Conservation (phyloP, 2,797 vertebrate species). For the Otus scops region DNA sequence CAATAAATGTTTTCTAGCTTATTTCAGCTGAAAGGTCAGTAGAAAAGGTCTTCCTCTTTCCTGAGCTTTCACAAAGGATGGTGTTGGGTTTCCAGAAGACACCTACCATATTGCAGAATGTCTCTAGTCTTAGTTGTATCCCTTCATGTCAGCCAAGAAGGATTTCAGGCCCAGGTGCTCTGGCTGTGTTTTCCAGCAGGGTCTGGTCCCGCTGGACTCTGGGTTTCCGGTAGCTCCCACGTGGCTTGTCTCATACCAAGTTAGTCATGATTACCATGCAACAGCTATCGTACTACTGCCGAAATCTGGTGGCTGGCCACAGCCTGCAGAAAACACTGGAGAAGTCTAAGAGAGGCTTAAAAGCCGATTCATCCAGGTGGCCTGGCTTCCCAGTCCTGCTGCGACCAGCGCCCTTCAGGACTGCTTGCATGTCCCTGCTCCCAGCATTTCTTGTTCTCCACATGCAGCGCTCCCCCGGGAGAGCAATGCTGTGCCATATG, state of each 20-base stretch:
- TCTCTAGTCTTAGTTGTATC: background rate
- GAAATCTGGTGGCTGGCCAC: background rate
- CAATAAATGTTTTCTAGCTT: constrained; percentile 37
- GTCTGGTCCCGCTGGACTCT: background rate
- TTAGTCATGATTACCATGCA: background rate
- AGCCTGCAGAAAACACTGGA: rapidly evolving
- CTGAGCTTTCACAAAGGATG: constrained; percentile 5
- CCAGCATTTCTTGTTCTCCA: background rate
- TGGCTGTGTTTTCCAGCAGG: background rate
- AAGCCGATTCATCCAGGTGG: background rate
- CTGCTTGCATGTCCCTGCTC: constrained; percentile 13
- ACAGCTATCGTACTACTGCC: background rate
- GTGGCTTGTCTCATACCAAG: background rate
- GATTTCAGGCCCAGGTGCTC: background rate
- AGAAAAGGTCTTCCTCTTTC: background rate
- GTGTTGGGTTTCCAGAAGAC: constrained; percentile 23
- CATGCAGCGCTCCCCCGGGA: background rate
- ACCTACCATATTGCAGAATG: background rate
- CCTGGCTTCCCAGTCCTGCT: background rate
- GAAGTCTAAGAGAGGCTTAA: background rate
- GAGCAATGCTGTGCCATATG: background rate
- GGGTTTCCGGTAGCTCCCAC: background rate
- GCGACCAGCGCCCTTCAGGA: background rate
- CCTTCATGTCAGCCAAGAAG: background rate
- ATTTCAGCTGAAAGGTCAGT: constrained; percentile 10